A percentile compares a stretch with the other conserved stretches of the same genome.
These are phyloP conservation scores for Zaprionus camerounensis DNA, from an alignment of 1,140 invertebrate species.

Conservation along the genomic window DNA sequence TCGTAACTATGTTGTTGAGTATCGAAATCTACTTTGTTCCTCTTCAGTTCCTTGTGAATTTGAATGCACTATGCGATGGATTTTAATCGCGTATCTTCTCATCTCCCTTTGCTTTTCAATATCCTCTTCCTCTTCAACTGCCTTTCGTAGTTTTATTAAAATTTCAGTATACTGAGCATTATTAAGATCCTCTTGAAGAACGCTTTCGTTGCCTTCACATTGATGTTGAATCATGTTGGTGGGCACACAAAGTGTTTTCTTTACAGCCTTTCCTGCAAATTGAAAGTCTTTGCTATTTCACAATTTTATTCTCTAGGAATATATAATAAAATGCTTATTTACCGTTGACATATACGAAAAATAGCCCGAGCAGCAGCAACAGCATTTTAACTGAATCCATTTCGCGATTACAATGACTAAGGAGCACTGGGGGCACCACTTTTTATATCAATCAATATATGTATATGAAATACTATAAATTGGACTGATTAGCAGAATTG, in stretches of 20 bases:
- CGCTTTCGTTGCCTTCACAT: background rate
- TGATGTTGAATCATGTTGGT: background rate
- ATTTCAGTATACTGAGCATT: background rate
- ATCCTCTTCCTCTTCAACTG: background rate
- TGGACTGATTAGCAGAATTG: constrained; percentile 5
- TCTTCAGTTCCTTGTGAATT: background rate
- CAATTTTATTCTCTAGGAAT: background rate
- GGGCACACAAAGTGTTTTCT: background rate
- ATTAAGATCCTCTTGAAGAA: background rate
- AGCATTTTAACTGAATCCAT: constrained; percentile 1
- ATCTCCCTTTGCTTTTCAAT: background rate
- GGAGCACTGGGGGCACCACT: background rate
- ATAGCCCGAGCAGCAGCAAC: constrained; percentile 1
- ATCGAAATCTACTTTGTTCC: background rate
- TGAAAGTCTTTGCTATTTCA: background rate
- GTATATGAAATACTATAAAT: background rate
- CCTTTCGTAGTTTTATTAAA: background rate
- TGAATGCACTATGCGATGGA: background rate
- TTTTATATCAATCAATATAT: constrained; percentile 7
- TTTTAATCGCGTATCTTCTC: background rate
- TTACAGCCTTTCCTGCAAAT: background rate
- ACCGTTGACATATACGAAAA: constrained; percentile 6
- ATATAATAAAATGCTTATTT: background rate
- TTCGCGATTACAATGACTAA: constrained; percentile 10
- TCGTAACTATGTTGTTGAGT: background rate